phyloP scores from a whole-genome alignment of 64 coral and sea anemone species.

The Montipora efflorescens region DNA sequence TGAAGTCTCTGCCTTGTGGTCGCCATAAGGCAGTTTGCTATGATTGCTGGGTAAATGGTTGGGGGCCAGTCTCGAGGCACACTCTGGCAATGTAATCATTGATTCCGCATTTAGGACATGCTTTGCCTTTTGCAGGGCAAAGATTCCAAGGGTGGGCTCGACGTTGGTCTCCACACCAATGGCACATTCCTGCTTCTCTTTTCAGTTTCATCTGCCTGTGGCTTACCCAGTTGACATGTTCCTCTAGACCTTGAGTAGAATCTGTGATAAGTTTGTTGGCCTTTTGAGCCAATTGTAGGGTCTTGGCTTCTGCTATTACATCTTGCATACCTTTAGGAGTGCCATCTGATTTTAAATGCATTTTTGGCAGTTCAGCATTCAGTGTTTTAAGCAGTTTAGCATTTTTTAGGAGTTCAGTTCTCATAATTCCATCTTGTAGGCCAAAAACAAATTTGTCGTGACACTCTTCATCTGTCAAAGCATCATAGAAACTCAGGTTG shows the following conservation, averaged over 20 bases:
- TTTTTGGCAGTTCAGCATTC: slow-evolving; percentile 34
- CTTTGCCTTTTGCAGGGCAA: slow-evolving; percentile 24
- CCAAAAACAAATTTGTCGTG: slow-evolving; percentile 67
- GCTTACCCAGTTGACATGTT: slow-evolving; percentile 46
- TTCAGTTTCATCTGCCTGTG: slow-evolving; percentile 53
- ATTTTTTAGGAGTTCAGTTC: slow-evolving; percentile 39
- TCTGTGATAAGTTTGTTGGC: slow-evolving; percentile 63
- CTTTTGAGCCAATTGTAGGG: slow-evolving; percentile 53
- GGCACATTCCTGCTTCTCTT: slow-evolving; percentile 20
- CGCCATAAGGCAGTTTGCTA: not conserved
- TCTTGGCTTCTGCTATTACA: slow-evolving; percentile 46
- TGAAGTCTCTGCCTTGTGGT: not conserved
- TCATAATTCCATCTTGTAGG: not conserved
- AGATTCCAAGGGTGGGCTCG: not conserved
- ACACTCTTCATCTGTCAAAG: slow-evolving; percentile 30
- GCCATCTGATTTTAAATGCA: slow-evolving; percentile 5
- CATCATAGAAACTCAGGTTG: slow-evolving; percentile 22
- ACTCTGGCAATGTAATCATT: slow-evolving; percentile 16
- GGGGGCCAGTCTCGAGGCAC: not conserved
- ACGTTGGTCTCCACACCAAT: slow-evolving; percentile 35
- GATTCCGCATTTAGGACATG: slow-evolving; percentile 27
- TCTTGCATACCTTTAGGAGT: slow-evolving; percentile 1
- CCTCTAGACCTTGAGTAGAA: slow-evolving; percentile 12
- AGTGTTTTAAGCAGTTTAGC: no score
- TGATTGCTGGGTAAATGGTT: not conserved